Base-by-base conservation (phyloP, 2,797 vertebrate species). In the Xenentodon cancila region DNA sequence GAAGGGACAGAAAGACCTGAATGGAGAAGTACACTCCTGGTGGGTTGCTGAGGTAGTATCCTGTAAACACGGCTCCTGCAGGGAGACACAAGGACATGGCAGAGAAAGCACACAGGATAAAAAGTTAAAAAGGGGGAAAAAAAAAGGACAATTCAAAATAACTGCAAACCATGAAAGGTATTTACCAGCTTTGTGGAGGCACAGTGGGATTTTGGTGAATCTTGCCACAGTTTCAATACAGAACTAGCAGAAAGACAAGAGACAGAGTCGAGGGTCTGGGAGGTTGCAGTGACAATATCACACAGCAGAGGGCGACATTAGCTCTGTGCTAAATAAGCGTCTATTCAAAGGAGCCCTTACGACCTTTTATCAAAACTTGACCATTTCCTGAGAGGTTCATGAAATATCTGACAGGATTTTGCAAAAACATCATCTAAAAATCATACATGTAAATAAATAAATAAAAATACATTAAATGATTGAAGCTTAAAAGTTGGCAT, bases 171-270 rank as follows among this genome's bases (percentile, higher is more conserved):
- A 30, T 16, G 12, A 21, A 18, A 0, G 7, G 30, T 46, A 77
- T 82, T 53, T 89, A 96, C 97, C 95, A 91, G 96, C 97, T 90
- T 94, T 95, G 59, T 93, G 91, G 16, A 97, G 91, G 66, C 95
- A 91, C 64, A 58, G 44, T 25, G 80, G 74, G 64, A 91, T 93
- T 55, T 91, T 87, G 80, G 88, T 80, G 47, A 97, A 96, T 56
- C 91, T 93, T 11, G 70, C 84, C 88, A 98, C 89, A 32, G 84
- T 86, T 61, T 94, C 92, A 84, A 93, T 88, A 82, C 96, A 99
- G 77, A 97, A 78, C 97, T 99, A 80, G 18, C 66, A 64, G 34
- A 61, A 4, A 65, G 18, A 21, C 9, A 54, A 42, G 44, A 5
- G 2, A n/a, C 25, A 2, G 2, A 4, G 20, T 60, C 20, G 43